Evolutionary conservation across 2,888 invertebrate genomes (phyloP).

Genomic region (Cenopis cana): DNA sequence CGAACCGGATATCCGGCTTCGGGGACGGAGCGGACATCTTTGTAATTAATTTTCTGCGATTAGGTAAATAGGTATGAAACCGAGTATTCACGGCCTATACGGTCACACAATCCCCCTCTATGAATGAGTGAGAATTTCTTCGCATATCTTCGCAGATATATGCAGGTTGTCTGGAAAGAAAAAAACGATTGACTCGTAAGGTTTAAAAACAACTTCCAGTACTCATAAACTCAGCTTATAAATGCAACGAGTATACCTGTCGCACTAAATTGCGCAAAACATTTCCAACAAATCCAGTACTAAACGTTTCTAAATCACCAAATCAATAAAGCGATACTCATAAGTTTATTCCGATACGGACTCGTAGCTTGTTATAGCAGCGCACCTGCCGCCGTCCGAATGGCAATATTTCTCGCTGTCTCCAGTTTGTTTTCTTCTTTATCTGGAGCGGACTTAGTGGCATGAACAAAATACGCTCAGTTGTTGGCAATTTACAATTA

Average conservation of each 20-base stretch:
- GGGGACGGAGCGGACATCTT: too few species aligned
- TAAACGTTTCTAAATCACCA: conserved; percentile 56
- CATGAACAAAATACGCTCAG: conserved; percentile 22
- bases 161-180: too few species aligned
- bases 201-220: too few species aligned
- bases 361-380: conserved; percentile 59
- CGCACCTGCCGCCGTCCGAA: conserved; percentile 70
- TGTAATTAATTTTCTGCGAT: conserved; percentile 28
- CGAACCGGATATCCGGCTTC: too few species aligned
- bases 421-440: conserved; percentile 55
- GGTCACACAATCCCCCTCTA: too few species aligned
- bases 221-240: too few species aligned
- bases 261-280: neutral
- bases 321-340: conserved; percentile 55
- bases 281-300: conserved; percentile 48
- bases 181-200: too few species aligned
- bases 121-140: too few species aligned
- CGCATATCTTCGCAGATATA: too few species aligned
- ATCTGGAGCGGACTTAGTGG: conserved; percentile 49
- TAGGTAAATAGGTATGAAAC: neutral
- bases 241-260: neutral
- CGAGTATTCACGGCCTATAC: too few species aligned
- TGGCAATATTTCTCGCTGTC: conserved; percentile 69
- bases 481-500: neutral
- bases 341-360: conserved; percentile 57